Conservation (phyloP, 2,888 invertebrate species). For the Heterodera filipjevi region DNA sequence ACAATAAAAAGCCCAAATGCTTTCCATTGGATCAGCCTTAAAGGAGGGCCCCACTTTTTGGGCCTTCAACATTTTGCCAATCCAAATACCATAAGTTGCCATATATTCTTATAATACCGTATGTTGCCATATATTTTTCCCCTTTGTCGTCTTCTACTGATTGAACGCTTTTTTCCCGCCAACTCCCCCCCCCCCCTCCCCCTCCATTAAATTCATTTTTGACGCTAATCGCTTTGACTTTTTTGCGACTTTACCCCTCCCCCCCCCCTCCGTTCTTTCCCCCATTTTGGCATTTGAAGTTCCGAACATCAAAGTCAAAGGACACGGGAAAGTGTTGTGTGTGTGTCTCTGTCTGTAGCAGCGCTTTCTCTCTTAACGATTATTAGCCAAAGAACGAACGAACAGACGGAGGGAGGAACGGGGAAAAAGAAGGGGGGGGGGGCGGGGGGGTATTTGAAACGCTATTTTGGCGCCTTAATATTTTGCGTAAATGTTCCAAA, state of each 20-base stretch:
- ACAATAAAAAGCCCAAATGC: too few relatives aligned
- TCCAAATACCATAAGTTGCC: too few relatives aligned
- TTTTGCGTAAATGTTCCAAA: background rate
- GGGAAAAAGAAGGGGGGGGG: background rate
- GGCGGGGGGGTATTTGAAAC: background rate
- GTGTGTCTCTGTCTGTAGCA: background rate
- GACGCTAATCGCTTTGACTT: conserved; percentile 19
- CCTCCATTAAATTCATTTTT: background rate
- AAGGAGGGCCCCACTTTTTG: too few relatives aligned
- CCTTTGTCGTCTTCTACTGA: background rate
- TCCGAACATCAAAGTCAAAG: background rate
- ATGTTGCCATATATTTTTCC: too few relatives aligned
- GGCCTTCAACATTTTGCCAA: too few relatives aligned
- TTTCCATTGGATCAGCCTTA: too few relatives aligned
- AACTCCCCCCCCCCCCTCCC: background rate
- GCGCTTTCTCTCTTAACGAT: background rate
- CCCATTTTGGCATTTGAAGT: conserved; percentile 1
- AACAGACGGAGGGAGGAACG: background rate
- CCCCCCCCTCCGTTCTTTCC: background rate
- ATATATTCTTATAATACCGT: too few relatives aligned
- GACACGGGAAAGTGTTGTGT: conserved; percentile 8
- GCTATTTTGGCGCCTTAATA: background rate
- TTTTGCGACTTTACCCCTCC: conserved; percentile 1
- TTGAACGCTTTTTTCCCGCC: background rate
- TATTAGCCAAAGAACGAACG: background rate